phyloP scores from a whole-genome alignment of 1,140 invertebrate genomes.

The Papilio machaon region DNA sequence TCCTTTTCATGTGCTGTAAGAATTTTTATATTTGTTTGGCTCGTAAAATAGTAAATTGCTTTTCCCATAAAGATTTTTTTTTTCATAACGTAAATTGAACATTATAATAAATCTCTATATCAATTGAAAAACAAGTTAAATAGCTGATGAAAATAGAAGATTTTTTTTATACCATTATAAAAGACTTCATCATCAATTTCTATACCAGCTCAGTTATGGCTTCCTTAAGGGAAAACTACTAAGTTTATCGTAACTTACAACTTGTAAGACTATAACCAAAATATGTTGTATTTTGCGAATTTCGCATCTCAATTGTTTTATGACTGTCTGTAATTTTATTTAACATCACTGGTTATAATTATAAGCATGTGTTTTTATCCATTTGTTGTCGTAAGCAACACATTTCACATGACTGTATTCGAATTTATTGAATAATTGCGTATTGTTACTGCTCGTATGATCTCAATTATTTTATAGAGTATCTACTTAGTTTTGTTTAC shows the following conservation, averaged over 20 bases:
- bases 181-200: no score
- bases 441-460: conserved; percentile 51
- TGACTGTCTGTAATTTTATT: neutral
- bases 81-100: neutral
- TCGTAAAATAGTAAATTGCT: neutral
- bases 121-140: neutral
- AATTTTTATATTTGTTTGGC: neutral
- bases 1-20: neutral
- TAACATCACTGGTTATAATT: neutral
- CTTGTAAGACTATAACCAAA: no score
- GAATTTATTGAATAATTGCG: conserved; percentile 53
- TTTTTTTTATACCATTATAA: no score
- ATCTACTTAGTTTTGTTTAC: neutral
- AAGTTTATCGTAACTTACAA: no score
- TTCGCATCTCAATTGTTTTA: no score
- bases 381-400: neutral
- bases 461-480: conserved; percentile 31
- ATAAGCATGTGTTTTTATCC: neutral
- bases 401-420: conserved; percentile 41
- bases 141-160: no score
- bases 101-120: neutral
- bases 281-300: no score
- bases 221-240: no score
- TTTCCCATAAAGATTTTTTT: neutral
- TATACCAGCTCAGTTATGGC: no score